Evolutionary conservation across 2,888 invertebrate genomes (phyloP).

Genomic region (Oegoconia quadripuncta): DNA sequence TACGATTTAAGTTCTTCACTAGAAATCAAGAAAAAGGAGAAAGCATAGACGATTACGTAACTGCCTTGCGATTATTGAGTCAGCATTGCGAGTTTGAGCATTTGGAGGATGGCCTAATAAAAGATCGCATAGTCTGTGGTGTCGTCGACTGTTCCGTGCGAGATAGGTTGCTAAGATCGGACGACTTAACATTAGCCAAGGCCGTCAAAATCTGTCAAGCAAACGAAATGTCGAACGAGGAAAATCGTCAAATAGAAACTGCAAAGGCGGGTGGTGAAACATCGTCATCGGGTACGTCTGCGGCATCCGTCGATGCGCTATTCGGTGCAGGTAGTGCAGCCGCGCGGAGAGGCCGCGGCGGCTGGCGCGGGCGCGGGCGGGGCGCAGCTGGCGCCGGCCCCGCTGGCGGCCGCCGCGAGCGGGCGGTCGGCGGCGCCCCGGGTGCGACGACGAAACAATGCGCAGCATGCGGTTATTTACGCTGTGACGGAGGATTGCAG

Average conservation of each 20-base stretch:
- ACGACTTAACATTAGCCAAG: constrained; percentile 14
- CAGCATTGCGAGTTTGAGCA: constrained; percentile 20
- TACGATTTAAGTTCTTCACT: constrained; percentile 22
- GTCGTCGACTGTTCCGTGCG: constrained; percentile 9
- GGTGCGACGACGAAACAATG: constrained; percentile 1
- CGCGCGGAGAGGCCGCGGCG: neutral
- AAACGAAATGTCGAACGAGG: constrained; percentile 12
- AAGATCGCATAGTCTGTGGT: constrained; percentile 19
- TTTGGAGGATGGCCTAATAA: constrained; percentile 17
- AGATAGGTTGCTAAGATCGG: constrained; percentile 1
- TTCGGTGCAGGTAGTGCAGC: neutral
- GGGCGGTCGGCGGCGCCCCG: neutral
- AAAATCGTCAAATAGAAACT: constrained; percentile 7
- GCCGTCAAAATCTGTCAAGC: constrained; percentile 17
- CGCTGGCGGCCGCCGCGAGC: neutral
- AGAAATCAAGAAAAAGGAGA: constrained; percentile 21
- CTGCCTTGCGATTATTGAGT: too few relatives aligned
- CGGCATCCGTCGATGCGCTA: neutral
- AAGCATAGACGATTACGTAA: constrained; percentile 22
- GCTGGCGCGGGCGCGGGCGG: constrained; percentile 6
- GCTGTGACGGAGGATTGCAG: neutral
- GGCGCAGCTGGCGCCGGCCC: neutral
- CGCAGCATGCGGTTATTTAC: neutral
- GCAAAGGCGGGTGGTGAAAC: too few relatives aligned
- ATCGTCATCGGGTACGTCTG: too few relatives aligned